Percentiles rank a stretch among this genome's conserved stretches.
Conservation (phyloP, 2,797 vertebrate genomes). For the Platalea minor region DNA sequence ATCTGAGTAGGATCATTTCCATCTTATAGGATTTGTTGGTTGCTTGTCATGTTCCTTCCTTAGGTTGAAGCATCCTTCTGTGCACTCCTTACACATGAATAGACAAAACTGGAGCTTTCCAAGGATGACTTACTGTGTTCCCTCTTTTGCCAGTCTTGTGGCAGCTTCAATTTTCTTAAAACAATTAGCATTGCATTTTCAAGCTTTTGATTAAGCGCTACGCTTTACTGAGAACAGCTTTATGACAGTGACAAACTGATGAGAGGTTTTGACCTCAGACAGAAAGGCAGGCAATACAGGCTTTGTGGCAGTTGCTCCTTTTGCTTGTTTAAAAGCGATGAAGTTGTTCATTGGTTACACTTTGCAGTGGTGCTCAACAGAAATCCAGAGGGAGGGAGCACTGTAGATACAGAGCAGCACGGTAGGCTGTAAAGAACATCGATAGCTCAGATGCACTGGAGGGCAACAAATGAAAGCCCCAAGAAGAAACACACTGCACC, state of each 20-base stretch:
- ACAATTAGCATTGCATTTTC: neutral
- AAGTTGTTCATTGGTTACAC: neutral
- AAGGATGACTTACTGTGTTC: neutral
- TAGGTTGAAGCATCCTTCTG: neutral
- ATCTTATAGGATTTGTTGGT: neutral
- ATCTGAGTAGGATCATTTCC: neutral
- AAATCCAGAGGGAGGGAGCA: neutral
- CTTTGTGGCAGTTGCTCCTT: neutral
- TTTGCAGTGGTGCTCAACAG: neutral
- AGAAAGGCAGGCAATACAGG: neutral
- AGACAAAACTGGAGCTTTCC: neutral
- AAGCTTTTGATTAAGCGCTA: neutral
- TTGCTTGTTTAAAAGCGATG: neutral
- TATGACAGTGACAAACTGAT: neutral
- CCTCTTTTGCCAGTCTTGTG: neutral
- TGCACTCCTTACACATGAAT: fast-evolving
- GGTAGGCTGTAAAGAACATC: neutral
- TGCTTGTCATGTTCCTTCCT: neutral
- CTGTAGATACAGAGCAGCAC: neutral
- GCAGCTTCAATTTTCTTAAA: neutral
- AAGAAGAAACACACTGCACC: neutral
- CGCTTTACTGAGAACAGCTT: neutral
- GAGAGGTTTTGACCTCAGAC: neutral
- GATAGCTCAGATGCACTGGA: neutral
- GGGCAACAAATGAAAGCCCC: neutral